Base-by-base conservation (phyloP, 2,797 vertebrate genomes). In the Alauda arvensis region DNA sequence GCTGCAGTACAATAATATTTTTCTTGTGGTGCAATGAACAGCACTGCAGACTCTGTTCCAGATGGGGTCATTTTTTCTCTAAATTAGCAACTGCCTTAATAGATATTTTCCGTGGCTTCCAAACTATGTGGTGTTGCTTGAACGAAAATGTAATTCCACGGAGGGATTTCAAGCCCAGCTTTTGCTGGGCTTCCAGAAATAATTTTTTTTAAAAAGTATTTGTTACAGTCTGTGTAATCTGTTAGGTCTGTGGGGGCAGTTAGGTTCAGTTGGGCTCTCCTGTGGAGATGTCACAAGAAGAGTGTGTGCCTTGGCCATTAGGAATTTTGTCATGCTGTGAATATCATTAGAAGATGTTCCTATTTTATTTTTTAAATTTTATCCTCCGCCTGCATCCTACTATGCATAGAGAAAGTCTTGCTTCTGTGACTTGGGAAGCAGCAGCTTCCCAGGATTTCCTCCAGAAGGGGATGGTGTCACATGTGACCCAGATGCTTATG, bases 71-170 rank as follows among this genome's bases (percentile, higher is more conserved):
- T 88, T 85, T 88, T 89, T 89, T 70, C 72, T 91, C 82, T 82
- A 84, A 86, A 88, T 95, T 92, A 93, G 37, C 82, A 87, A 62
- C 86, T 87, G 83, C 67, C 76, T 94, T 93, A 93, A 84, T 89
- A 89, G 87, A 82, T 84, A 55, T 82, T 86, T 92, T 91, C 76
- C 39, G 28, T 82, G 62, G 66, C 79, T 93, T 91, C 84, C 72
- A 85, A 85, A 62, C 76, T 61, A 12, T 77, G 78, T 78, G 53
- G 66, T 84, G n/a, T 61, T 88, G 59, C 59, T 85, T 87, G 90
- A 92, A 57, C 2, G 0, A 88, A 88, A 93, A 74, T 71, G 37
- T 80, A 75, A 91, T 90, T 85, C 81, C 77, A 49, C 37, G 9
- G 84, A 77, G 87, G 83, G 65, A 39, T 51, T 91, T 93, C 71